Evolutionary conservation across 2,797 vertebrate species (phyloP).

Genomic region (Orientallactaga sibirica): DNA sequence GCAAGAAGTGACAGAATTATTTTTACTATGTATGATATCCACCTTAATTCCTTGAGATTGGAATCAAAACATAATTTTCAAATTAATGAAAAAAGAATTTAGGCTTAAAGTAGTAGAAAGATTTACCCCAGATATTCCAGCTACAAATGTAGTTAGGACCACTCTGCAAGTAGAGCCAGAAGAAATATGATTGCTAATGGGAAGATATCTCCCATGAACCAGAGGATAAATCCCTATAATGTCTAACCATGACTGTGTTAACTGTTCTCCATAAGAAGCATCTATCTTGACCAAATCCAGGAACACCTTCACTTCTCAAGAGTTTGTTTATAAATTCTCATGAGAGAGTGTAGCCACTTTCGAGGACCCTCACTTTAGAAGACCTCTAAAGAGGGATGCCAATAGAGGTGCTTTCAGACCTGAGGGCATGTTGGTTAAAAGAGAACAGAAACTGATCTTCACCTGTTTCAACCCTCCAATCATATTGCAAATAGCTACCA

Average conservation of each 20-base stretch:
- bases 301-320: not conserved
- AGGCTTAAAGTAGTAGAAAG: not conserved
- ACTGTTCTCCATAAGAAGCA: not conserved
- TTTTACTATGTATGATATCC: not conserved
- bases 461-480: not conserved
- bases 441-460: not conserved
- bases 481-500: not conserved
- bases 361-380: not conserved
- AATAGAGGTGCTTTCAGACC: not conserved
- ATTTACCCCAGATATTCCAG: not conserved
- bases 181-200: not conserved
- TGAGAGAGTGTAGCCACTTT: too few relatives aligned
- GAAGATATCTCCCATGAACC: conserved; percentile 39
- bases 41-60: not conserved
- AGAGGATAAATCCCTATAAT: not conserved
- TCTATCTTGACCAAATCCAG: not conserved
- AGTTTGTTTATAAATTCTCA: too few relatives aligned
- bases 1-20: not conserved
- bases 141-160: not conserved
- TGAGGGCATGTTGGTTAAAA: not conserved
- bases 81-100: conserved; percentile 27
- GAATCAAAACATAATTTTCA: conserved; percentile 54
- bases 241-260: not conserved
- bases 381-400: not conserved
- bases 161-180: not conserved